These are phyloP conservation scores for Brachyhypopomus occidentalis DNA, from an alignment of 2,113 vertebrate species.

Conservation along the genomic window DNA sequence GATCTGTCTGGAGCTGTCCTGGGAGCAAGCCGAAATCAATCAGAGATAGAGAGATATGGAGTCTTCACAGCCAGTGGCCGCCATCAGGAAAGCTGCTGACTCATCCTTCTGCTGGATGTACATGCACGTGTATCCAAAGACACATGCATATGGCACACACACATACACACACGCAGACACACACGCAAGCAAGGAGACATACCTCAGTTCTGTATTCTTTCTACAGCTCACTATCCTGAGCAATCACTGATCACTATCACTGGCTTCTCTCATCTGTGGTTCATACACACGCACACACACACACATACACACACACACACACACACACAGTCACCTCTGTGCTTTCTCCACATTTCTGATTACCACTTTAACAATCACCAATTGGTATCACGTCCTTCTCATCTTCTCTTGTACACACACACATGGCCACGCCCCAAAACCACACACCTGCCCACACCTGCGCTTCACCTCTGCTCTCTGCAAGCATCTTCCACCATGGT, in stretches of 20 bases:
- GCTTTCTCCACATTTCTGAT: background rate
- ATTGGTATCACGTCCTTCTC: background rate
- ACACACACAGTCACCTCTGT: background rate
- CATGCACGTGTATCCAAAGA: constrained; percentile 4
- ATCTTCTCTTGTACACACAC: background rate
- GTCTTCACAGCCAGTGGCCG: constrained; percentile 26
- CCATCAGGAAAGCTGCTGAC: constrained; percentile 52
- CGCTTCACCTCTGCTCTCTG: background rate
- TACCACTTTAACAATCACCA: background rate
- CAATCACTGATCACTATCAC: constrained; percentile 31
- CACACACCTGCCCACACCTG: background rate
- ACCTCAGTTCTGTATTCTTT: constrained; percentile 13
- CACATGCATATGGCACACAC: background rate
- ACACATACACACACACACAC: background rate
- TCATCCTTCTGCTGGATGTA: constrained; percentile 37
- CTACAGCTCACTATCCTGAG: background rate
- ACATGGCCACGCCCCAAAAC: constrained; percentile 1
- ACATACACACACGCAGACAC: background rate
- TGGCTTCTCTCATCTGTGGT: background rate
- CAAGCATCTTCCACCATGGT: background rate
- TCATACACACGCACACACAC: background rate
- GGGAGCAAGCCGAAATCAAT: constrained; percentile 53
- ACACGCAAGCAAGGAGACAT: too few species aligned
- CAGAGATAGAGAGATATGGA: constrained; percentile 49
- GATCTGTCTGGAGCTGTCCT: constrained; percentile 40